Evolutionary conservation across 2,113 vertebrate species (phyloP), one percentile per base, ranked within the genome.

Genomic region (Psettodes erumei): DNA sequence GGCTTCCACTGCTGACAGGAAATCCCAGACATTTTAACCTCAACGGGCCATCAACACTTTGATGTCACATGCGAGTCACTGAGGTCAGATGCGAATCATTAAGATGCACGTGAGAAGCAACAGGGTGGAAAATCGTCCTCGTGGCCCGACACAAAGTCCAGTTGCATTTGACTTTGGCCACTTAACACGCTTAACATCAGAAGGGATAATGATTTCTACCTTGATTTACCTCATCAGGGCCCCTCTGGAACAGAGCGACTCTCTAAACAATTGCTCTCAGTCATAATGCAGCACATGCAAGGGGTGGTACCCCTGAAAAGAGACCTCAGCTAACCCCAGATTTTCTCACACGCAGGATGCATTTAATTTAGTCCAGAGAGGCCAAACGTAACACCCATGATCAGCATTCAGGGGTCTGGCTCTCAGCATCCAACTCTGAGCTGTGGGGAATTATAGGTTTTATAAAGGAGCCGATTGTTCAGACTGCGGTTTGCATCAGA

Each of bases 391-490:
- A 48, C 67, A 60, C 60, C 81, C 48, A 37, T 66, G 65, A 80
- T 61, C 65, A 54, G 38, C 65, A 59, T 58, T 65, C 1, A 9
- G 47, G 19, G 55, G 16, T 62, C 54, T 74, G 65, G 43, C 27
- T 65, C 51, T 11, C 8, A 47, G 12, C 32, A 19, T 70, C 28
- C 13, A 35, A 67, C 50, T 33, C 28, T 28, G 30, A 38, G 50
- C 80, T 69, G 61, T 21, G 10, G 47, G 11, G 33, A 70, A 72
- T 69, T 7, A 48, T 19, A 16, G 62, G 51, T 60, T 80, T 65
- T 25, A 80, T 73, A 79, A 86, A 84, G 64, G 73, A 80, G 28
- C 40, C n/a, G 13, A 87, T 84, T 90, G 83, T 88, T 87, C 59
- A 23, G 47, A 63, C 53, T 60, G 33, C 15, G 55, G 65, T 77